phyloP scores from a whole-genome alignment of 2,888 invertebrate genomes.

The Drosophila pseudotakahashii region DNA sequence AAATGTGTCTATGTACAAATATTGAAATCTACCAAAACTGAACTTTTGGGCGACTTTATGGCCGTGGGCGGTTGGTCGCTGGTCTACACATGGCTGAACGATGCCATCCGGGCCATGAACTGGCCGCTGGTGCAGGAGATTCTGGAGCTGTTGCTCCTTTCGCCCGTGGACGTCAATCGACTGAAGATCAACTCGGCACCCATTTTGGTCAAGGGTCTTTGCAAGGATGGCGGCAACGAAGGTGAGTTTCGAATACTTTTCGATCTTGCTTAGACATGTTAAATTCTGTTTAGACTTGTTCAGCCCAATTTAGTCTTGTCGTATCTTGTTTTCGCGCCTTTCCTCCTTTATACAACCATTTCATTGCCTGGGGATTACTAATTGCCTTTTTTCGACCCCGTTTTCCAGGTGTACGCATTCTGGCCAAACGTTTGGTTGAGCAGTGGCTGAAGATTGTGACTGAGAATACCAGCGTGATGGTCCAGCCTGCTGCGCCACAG shows the following conservation, averaged over 20 bases:
- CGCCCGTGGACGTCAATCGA: slow-evolving; percentile 95
- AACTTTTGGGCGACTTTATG: slow-evolving; percentile 94
- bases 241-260: slow-evolving; percentile 86
- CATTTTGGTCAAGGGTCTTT: slow-evolving; percentile 94
- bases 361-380: slow-evolving; percentile 13
- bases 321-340: neutral
- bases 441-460: slow-evolving; percentile 96
- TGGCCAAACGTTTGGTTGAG: slow-evolving; percentile 93
- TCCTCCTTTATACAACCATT: neutral
- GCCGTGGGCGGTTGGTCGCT: slow-evolving; percentile 96
- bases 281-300: neutral
- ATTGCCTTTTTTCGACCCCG: slow-evolving; percentile 21
- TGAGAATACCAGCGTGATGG: slow-evolving; percentile 86
- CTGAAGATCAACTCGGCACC: slow-evolving; percentile 96
- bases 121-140: slow-evolving; percentile 95
- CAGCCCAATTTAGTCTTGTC: slow-evolving; percentile 2
- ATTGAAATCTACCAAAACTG: slow-evolving; percentile 92
- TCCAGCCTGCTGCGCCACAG: slow-evolving; percentile 4
- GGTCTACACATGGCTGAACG: slow-evolving; percentile 95
- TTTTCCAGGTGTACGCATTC: slow-evolving; percentile 89
- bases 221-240: slow-evolving; percentile 92
- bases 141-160: slow-evolving; percentile 91
- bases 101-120: slow-evolving; percentile 93
- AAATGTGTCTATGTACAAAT: slow-evolving; percentile 98
- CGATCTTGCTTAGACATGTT: too few relatives aligned